phyloP scores from a whole-genome alignment of 2,113 vertebrate species.

The Chrysochloris asiatica region DNA sequence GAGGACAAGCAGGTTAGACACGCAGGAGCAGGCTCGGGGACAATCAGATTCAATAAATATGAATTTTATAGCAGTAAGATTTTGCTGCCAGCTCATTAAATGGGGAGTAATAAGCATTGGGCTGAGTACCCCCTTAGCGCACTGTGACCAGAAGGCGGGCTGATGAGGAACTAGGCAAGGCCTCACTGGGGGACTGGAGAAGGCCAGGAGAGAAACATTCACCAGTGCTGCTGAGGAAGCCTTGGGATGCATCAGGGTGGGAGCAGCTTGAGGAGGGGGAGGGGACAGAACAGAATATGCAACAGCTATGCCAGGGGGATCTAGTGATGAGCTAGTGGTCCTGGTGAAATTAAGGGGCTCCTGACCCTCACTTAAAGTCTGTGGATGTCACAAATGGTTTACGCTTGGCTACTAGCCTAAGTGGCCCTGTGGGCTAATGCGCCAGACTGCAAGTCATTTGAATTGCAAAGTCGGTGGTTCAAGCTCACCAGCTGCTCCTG shows the following conservation, averaged over 20 bases:
- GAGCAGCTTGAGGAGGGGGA: not conserved
- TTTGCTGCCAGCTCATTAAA: slow-evolving; percentile 62
- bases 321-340: not conserved
- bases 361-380: not conserved
- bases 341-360: not conserved
- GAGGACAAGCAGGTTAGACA: slow-evolving; percentile 22
- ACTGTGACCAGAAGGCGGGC: slow-evolving; percentile 20
- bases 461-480: no score
- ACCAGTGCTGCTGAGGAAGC: not conserved
- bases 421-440: no score
- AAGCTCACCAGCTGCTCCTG: no score
- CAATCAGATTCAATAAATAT: slow-evolving; percentile 63
- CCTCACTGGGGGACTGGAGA: not conserved
- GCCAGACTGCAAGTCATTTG: no score
- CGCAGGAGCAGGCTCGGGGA: not conserved
- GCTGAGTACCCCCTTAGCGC: slow-evolving; percentile 49
- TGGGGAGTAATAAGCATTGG: slow-evolving; percentile 15
- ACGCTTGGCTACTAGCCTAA: not conserved
- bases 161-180: not conserved
- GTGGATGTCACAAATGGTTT: not conserved
- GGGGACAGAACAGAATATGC: not conserved
- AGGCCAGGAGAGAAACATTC: not conserved
- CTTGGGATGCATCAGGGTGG: fast-evolving
- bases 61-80: slow-evolving; percentile 67
- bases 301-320: not conserved